phyloP scores from a whole-genome alignment of 2,113 vertebrate species.

The Actenoides hombroni region DNA sequence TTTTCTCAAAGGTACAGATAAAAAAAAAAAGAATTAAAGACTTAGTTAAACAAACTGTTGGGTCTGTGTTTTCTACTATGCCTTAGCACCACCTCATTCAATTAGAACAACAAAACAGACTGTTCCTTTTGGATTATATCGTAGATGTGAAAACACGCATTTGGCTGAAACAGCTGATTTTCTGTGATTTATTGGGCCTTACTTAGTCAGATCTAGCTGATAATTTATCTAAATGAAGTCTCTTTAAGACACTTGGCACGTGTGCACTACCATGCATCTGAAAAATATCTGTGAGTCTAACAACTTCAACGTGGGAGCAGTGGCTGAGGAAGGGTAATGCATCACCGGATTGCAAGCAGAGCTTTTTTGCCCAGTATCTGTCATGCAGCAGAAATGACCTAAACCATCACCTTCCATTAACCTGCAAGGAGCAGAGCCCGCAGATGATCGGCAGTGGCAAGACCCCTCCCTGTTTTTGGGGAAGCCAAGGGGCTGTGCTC shows the following conservation, averaged over 20 bases:
- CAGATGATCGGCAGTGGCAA: fast-evolving
- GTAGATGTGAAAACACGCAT: background rate
- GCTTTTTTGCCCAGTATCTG: background rate
- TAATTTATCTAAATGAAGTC: slow-evolving; percentile 14
- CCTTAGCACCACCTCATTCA: background rate
- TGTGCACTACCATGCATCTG: background rate
- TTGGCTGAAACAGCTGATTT: background rate
- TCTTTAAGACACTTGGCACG: background rate
- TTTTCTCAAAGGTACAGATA: background rate
- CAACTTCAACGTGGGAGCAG: fast-evolving
- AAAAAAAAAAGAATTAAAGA: background rate
- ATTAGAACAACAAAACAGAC: background rate
- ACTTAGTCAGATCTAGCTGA: background rate
- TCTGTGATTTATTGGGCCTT: background rate
- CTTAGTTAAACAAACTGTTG: background rate
- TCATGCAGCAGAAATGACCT: background rate
- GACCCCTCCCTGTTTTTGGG: background rate
- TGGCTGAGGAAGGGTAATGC: background rate
- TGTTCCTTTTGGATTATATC: background rate
- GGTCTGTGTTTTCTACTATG: background rate
- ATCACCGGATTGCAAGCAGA: background rate
- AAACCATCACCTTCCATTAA: background rate
- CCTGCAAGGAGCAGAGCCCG: fast-evolving
- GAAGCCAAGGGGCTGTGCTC: background rate
- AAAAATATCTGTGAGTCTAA: background rate